These are phyloP conservation scores for Drosophila trichaetosa DNA, from an alignment of 2,888 invertebrate genomes.

Conservation along the genomic window DNA sequence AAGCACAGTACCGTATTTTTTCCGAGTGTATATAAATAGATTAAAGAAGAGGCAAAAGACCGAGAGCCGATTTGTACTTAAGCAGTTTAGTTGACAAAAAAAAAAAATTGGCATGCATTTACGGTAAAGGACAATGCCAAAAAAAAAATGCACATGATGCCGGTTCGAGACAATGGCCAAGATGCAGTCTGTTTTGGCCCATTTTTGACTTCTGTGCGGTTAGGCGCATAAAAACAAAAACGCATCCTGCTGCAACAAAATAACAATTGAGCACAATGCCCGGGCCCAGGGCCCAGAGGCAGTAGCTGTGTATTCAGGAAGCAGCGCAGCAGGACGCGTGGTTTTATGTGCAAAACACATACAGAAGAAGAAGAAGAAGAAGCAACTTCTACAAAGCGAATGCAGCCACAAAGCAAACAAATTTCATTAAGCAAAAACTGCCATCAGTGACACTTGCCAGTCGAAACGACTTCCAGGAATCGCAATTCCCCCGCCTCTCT, in stretches of 20 bases:
- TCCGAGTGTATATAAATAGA: not conserved
- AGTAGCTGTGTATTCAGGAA: conserved; percentile 46
- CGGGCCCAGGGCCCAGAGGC: conserved; percentile 10
- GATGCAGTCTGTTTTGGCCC: conserved; percentile 46
- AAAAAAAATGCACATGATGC: conserved; percentile 7
- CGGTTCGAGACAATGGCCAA: conserved; percentile 25
- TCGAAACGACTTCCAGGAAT: conserved; percentile 34
- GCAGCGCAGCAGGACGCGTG: conserved; percentile 70
- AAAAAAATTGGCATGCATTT: conserved; percentile 43
- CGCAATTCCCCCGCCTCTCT: conserved; percentile 1
- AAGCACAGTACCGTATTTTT: not conserved
- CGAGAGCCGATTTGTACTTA: conserved; percentile 20
- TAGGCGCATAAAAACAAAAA: conserved; percentile 46
- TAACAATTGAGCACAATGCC: conserved; percentile 22
- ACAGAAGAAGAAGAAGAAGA: conserved; percentile 28
- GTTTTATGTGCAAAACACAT: conserved; percentile 26
- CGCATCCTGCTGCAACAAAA: conserved; percentile 43
- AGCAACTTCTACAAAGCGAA: conserved; percentile 33
- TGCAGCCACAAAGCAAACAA: conserved; percentile 41
- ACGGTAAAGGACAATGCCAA: conserved; percentile 40
- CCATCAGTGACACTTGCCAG: conserved; percentile 53
- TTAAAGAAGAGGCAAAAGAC: not conserved
- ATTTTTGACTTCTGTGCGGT: conserved; percentile 79
- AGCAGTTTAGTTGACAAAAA: conserved; percentile 46
- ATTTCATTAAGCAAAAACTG: conserved; percentile 59